Evolutionary conservation across 1,140 invertebrate species (phyloP).

Genomic region (Watersipora subatra): DNA sequence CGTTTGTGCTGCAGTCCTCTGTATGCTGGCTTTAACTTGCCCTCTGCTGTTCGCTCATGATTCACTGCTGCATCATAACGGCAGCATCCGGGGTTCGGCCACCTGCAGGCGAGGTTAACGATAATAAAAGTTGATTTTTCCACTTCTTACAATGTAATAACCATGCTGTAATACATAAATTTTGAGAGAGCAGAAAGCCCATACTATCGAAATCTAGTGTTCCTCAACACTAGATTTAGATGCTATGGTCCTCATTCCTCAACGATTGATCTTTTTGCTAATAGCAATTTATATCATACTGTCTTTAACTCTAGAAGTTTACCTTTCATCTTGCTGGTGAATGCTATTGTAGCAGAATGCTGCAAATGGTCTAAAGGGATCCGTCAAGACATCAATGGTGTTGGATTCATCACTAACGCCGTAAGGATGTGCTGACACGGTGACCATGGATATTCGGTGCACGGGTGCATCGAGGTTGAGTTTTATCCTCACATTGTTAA

Average conservation of each 20-base stretch:
- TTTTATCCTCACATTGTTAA: conserved; percentile 31
- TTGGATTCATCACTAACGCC: conserved; percentile 34
- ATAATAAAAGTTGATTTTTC: neutral
- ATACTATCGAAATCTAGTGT: too few species aligned
- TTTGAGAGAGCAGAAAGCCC: too few species aligned
- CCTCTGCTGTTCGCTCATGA: conserved; percentile 26
- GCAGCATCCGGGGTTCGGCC: conserved; percentile 32
- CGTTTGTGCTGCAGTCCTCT: conserved; percentile 30
- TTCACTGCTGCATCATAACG: conserved; percentile 28
- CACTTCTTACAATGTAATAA: neutral
- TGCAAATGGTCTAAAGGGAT: conserved; percentile 34
- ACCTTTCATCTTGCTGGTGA: neutral
- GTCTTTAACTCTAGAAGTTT: too few species aligned
- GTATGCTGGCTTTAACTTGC: conserved; percentile 29
- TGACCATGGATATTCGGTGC: conserved; percentile 29
- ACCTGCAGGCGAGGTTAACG: conserved; percentile 16
- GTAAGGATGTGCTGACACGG: conserved; percentile 29
- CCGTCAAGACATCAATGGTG: conserved; percentile 30
- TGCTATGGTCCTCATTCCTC: too few species aligned
- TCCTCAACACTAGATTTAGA: too few species aligned
- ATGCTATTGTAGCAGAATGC: conserved; percentile 8
- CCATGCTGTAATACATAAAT: too few species aligned
- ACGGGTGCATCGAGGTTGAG: conserved; percentile 27
- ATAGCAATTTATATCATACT: too few species aligned
- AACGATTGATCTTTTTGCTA: too few species aligned